phyloP scores from a whole-genome alignment of 2,113 vertebrate genomes.

The Scartelaos histophorus region DNA sequence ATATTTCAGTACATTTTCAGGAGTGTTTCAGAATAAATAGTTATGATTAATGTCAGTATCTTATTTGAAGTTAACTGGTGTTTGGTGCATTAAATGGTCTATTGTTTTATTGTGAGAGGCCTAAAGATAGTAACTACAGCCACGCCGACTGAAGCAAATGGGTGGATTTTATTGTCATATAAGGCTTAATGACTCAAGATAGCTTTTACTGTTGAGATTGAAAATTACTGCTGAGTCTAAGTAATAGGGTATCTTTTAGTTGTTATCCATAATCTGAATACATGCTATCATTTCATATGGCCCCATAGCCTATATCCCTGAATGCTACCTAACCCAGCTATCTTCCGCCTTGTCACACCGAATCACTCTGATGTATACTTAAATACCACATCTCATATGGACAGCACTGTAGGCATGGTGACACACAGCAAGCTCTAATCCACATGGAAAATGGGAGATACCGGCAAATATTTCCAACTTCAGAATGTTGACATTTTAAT shows the following conservation, averaged over 20 bases:
- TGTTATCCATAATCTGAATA: not conserved
- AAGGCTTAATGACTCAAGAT: not conserved
- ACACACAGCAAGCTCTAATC: constrained; percentile 39
- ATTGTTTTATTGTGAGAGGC: not conserved
- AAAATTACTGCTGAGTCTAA: not conserved
- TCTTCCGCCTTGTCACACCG: constrained; percentile 42
- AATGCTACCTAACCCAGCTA: constrained; percentile 4
- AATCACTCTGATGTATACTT: constrained; percentile 42
- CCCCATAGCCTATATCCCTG: not conserved
- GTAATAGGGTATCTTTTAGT: not conserved
- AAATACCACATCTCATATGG: constrained; percentile 22
- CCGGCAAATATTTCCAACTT: constrained; percentile 44
- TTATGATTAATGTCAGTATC: not conserved
- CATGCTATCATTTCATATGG: no score
- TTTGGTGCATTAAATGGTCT: not conserved
- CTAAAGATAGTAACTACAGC: no score
- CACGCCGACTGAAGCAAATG: not conserved
- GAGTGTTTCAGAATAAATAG: not conserved
- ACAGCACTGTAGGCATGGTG: constrained; percentile 29
- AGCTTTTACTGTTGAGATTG: not conserved
- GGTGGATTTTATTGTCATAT: no score
- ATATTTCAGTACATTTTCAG: not conserved
- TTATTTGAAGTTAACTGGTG: not conserved
- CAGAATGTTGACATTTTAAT: constrained; percentile 32
- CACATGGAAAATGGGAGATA: constrained; percentile 41